Evolutionary conservation across 2,797 vertebrate genomes (phyloP).

Genomic region (Artibeus jamaicensis): DNA sequence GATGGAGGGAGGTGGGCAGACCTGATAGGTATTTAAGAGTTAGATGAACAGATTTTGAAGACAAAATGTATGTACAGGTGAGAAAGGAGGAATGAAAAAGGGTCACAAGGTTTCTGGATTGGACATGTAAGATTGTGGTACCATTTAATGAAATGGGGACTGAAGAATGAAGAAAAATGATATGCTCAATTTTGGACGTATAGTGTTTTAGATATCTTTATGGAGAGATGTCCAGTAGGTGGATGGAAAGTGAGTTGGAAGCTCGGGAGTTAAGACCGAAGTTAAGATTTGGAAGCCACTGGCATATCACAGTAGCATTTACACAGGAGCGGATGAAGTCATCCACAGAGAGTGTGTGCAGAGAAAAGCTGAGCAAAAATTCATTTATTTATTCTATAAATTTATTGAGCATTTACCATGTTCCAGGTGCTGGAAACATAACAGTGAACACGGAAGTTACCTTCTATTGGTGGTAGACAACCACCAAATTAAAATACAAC

Average conservation of each 20-base stretch:
- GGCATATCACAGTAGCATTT: background rate
- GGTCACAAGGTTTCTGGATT: background rate
- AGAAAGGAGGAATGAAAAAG: slow-evolving; percentile 30
- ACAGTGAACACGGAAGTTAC: background rate
- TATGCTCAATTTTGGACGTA: background rate
- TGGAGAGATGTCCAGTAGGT: background rate
- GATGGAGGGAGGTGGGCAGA: background rate
- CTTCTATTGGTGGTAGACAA: background rate
- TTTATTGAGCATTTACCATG: background rate
- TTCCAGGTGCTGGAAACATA: background rate
- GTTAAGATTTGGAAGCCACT: background rate
- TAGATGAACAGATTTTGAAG: background rate
- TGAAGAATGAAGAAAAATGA: background rate
- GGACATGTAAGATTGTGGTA: background rate
- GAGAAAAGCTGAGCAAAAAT: background rate
- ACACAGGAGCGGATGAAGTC: background rate
- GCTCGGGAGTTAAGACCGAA: background rate
- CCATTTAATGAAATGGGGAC: background rate
- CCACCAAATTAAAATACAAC: background rate
- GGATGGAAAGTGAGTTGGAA: background rate
- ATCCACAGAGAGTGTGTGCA: background rate
- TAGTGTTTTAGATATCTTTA: background rate
- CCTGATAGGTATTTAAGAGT: background rate
- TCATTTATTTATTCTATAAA: background rate
- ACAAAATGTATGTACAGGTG: background rate